Evolutionary conservation across 2,797 vertebrate genomes (phyloP), one percentile per base, ranked within the genome.

Genomic region (Gadopsis bispinosus): DNA sequence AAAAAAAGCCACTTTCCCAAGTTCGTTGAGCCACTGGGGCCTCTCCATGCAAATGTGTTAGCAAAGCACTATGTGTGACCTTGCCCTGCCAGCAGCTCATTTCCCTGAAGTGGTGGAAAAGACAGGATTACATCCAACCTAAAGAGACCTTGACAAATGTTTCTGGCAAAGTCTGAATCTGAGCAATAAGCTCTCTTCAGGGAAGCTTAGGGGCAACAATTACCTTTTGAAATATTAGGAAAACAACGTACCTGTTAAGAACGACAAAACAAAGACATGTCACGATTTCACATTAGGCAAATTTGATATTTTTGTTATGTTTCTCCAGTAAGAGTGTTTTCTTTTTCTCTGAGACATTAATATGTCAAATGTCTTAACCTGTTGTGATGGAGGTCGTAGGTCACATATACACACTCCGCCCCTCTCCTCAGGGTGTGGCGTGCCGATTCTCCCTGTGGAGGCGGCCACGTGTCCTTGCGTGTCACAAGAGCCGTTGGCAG

Each of bases 401-500:
- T 90, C 78, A 79, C 56, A n/a, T 53, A 73, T 4, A 84, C 77
- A 82, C 58, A 43, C 71, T 14, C 48, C 35, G 5, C 86, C 81
- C 55, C 53, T 45, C 72, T 74, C 17, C 50, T 80, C 73, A 56
- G 83, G 79, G 86, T 66, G 86, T 90, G 88, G 87, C 82, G 4
- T 73, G 81, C n/a, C 4, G 14, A 10, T 70, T 73, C 61, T 93
- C 94, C 93, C 92, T 72, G 59, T 26, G 86, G 91, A 88, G 70
- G 69, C 26, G 43, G 81, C 87, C 87, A 86, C 86, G 76, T 92
- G 92, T 89, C 88, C 92, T 88, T 75, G 83, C 83, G 29, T 95
- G 94, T 95, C 92, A 94, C 93, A 91, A 75, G 16, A 94, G 89
- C 85, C 70, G 58, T 77, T 78, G 82, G 91, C 93, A 91, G 93